Evolutionary conservation across 2,113 vertebrate species (phyloP).

Genomic region (Elgaria multicarinata): DNA sequence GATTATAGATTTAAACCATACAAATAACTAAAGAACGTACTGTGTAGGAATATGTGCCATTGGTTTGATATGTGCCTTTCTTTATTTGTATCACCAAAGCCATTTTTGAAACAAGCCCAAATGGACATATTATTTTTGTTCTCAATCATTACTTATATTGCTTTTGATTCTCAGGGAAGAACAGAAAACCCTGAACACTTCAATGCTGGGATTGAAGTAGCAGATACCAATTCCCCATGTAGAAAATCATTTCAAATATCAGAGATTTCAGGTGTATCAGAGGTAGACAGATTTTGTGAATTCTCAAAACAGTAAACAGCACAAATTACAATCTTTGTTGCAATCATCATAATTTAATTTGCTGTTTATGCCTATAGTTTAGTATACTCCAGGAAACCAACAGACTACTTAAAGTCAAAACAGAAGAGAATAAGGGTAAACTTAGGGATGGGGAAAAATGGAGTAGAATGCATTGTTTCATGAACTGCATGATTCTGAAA

Average conservation of each 20-base stretch:
- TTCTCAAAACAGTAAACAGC: neutral
- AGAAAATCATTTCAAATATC: neutral
- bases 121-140: neutral
- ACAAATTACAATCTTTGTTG: neutral
- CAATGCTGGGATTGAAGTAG: neutral
- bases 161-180: neutral
- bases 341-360: neutral
- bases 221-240: neutral
- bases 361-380: neutral
- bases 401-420: neutral
- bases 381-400: neutral
- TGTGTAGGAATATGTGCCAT: neutral
- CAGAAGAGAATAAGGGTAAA: neutral
- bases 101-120: neutral
- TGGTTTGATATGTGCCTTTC: neutral
- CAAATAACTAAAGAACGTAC: neutral
- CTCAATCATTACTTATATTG: neutral
- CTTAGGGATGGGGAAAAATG: neutral
- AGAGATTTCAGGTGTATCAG: neutral
- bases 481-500: neutral
- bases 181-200: neutral
- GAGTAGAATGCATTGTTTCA: neutral
- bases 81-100: neutral
- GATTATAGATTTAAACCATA: slow-evolving; percentile 7
- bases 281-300: neutral